Evolutionary conservation across 2,797 vertebrate species (phyloP), one percentile per base, ranked within the genome.

Genomic region (Lutjanus campechanus): DNA sequence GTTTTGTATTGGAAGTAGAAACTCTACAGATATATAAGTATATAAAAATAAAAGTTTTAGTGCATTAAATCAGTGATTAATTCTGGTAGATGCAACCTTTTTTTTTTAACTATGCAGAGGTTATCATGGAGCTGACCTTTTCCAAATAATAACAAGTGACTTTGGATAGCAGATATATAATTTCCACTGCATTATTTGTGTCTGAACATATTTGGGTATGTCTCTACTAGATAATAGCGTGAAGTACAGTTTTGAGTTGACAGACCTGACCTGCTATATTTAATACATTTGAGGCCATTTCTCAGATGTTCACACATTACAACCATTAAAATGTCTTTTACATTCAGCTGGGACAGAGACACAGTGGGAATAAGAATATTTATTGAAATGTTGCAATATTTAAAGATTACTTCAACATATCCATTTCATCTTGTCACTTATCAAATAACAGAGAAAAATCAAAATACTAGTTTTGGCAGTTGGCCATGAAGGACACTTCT

Each of bases 311-410:
- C 50, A 63, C 25, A 63, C 22, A 59, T 15, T 25, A 2, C 40
- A 68, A 43, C 53, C 11, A 25, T 63, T 55, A 11, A 13, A 44
- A 46, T 43, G 12, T 22, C 0, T 22, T 5, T 29, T 3, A 36
- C 49, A 71, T 53, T 73, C n/a, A 80, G 40, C 0, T 0, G 29
- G 1, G 20, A 69, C 68, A 86, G 58, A 58, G 6, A 58, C 5
- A 20, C 1, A 2, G 0, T 77, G 75, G 84, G 69, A 91, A 90
- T 71, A 88, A 62, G 66, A 89, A 84, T 84, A 83, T 94, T 95
- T 93, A 94, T 91, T 93, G 81, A 93, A 90, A 82, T 87, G 29
- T 76, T 84, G 73, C 75, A 84, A 71, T 71, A 73, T 81, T 78
- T 73, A 55, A 82, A 82, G 69, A 29, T 73, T 65, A 73, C 13